phyloP scores from a whole-genome alignment of 1,140 invertebrate genomes.

The Cotesia glomerata region DNA sequence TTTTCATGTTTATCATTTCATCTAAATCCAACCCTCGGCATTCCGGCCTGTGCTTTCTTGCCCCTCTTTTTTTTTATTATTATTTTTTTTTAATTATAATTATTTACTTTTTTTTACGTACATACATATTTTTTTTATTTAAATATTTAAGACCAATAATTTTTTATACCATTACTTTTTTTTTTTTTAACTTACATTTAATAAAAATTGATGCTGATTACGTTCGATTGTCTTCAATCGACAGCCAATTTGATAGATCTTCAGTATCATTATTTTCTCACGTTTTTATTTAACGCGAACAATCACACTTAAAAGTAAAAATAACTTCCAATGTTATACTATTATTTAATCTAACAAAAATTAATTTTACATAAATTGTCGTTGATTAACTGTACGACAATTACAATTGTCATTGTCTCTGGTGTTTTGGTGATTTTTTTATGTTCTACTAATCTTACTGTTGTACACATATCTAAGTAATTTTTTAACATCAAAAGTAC shows the following conservation, averaged over 20 bases:
- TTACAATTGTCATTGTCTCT: too few relatives aligned
- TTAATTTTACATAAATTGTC: too few relatives aligned
- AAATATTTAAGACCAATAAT: neutral
- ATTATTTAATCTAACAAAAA: too few relatives aligned
- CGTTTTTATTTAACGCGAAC: too few relatives aligned
- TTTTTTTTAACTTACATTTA: neutral
- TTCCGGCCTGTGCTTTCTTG: slow-evolving; percentile 18
- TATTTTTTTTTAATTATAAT: slow-evolving; percentile 19
- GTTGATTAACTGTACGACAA: too few relatives aligned
- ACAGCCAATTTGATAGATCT: neutral
- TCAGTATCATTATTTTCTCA: neutral
- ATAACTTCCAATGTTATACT: too few relatives aligned
- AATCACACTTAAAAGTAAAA: too few relatives aligned
- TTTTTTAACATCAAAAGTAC: too few relatives aligned
- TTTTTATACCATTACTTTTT: neutral
- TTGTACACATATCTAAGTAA: too few relatives aligned
- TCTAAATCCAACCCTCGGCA: neutral
- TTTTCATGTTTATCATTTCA: neutral
- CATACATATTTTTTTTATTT: slow-evolving; percentile 24
- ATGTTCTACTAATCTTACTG: too few relatives aligned
- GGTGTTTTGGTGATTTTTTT: too few relatives aligned
- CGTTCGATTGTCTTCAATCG: neutral
- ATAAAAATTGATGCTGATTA: neutral
- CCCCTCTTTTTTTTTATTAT: slow-evolving; percentile 22
- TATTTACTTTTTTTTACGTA: slow-evolving; percentile 3